Conservation (phyloP, 1,140 invertebrate species). For the Apis dorsata region DNA sequence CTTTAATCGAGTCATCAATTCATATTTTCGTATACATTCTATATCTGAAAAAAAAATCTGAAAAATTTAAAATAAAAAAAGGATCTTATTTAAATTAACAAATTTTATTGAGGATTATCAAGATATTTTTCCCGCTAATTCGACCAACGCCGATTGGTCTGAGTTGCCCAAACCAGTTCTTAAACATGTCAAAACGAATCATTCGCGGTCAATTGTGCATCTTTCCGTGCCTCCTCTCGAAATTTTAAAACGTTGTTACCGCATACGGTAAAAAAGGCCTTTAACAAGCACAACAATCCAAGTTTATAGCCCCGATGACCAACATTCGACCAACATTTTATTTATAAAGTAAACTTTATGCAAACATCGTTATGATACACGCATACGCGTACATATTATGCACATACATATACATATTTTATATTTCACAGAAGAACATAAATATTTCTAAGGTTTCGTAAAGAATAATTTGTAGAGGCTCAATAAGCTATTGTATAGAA, state of each 20-base stretch:
- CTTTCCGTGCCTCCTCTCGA: not conserved
- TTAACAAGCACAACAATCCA: not conserved
- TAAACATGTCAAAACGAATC: constrained; percentile 53
- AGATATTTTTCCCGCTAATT: not conserved
- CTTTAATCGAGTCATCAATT: too few relatives aligned
- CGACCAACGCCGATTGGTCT: not conserved
- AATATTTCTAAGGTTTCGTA: too few relatives aligned
- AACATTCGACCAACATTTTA: not conserved
- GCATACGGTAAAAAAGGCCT: not conserved
- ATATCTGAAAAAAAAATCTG: not conserved
- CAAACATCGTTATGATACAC: too few relatives aligned
- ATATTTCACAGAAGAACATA: too few relatives aligned
- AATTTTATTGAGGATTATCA: constrained; percentile 32
- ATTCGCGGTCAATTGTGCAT: constrained; percentile 23
- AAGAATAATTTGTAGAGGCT: too few relatives aligned
- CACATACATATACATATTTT: too few relatives aligned
- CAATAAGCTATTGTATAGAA: too few relatives aligned
- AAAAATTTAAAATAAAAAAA: not conserved
- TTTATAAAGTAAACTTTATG: too few relatives aligned
- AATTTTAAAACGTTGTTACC: not conserved
- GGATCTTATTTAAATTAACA: not conserved
- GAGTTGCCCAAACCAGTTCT: constrained; percentile 42
- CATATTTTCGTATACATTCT: not conserved
- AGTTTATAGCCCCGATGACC: not conserved
- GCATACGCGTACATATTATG: too few relatives aligned